Percentiles rank a stretch among this genome's conserved stretches.
phyloP scores from a whole-genome alignment of 2,888 invertebrate genomes.

The Polyploca ridens region DNA sequence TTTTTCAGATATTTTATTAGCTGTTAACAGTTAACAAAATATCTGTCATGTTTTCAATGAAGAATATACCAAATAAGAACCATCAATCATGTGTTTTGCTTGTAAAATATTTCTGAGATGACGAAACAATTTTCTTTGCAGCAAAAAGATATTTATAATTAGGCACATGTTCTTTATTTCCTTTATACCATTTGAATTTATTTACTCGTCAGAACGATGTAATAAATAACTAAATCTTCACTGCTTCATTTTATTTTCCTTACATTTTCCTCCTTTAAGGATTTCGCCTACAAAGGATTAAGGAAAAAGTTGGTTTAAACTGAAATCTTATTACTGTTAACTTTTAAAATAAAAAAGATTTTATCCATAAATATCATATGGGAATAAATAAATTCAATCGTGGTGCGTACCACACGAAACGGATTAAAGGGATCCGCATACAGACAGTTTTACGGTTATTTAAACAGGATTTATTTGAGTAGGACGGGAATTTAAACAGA shows the following conservation, averaged over 20 bases:
- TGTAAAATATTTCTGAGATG: neutral
- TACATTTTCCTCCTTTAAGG: neutral
- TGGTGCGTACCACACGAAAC: constrained; percentile 57
- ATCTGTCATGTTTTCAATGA: no score
- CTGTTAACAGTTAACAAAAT: neutral
- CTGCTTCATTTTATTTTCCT: neutral
- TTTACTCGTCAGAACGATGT: neutral
- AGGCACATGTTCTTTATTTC: neutral
- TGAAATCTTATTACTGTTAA: neutral
- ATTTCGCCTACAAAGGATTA: neutral
- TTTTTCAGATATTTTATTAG: constrained; percentile 7
- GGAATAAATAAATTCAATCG: constrained; percentile 45
- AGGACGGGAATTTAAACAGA: constrained; percentile 66
- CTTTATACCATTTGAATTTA: neutral
- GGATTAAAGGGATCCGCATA: constrained; percentile 63
- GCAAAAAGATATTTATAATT: constrained; percentile 12
- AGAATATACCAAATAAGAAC: neutral
- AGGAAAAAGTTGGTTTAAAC: neutral
- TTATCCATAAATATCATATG: neutral
- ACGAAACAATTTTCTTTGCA: constrained; percentile 1
- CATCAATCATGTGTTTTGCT: constrained; percentile 14
- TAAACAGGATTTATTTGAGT: constrained; percentile 71
- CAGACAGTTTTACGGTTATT: constrained; percentile 70
- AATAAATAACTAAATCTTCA: neutral
- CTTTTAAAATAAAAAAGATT: neutral